Base-by-base conservation (phyloP, 2,888 invertebrate species). In the Dryomyza anilis region DNA sequence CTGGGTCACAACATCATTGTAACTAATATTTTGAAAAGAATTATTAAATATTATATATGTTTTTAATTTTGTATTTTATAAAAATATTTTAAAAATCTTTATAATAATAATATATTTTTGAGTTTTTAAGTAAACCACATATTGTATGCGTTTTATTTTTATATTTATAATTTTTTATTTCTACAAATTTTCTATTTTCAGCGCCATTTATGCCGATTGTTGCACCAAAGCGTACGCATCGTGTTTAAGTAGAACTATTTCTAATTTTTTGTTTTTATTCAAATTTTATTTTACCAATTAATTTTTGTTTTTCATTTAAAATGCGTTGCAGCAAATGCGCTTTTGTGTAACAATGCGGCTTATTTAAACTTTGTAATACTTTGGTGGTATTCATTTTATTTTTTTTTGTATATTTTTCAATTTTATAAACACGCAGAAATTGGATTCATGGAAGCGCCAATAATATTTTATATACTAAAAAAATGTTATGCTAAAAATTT, bases 161-260 rank as follows among this genome's bases (percentile, higher is more conserved):
- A 23, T 23, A 1, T 27, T 27, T 48, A n/a, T 45, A 45, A 19
- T 30, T 57, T 23, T 63, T 19, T 63, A 36, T 50, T n/a, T n/a
- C n/a, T n/a, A n/a, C n/a, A n/a, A n/a, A n/a, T 30, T 58, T 33
- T 30, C 1, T 55, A 48, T 66, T 19, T 65, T 12, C 67, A 68
- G 67, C 70, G 66, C 66, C 61, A 74, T 77, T 80, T 78, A 79
- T 80, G 78, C 78, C 79, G 80, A 75, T 78, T 80, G 78, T 77
- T 77, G 74, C 73, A 74, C 71, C 71, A 80, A 76, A 74, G 74
- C 74, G 71, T 71, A 71, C 39, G 52, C 52, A 52, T 52, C 60
- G 60, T 60, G 55, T 55, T n/a, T 48, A 48, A 21, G 6, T 19
- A 50, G 50, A n/a, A 50, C 5, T 14, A 16, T 39, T 46, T 4